Evolutionary conservation across 2,113 vertebrate species (phyloP).

Genomic region (Fregetta grallaria): DNA sequence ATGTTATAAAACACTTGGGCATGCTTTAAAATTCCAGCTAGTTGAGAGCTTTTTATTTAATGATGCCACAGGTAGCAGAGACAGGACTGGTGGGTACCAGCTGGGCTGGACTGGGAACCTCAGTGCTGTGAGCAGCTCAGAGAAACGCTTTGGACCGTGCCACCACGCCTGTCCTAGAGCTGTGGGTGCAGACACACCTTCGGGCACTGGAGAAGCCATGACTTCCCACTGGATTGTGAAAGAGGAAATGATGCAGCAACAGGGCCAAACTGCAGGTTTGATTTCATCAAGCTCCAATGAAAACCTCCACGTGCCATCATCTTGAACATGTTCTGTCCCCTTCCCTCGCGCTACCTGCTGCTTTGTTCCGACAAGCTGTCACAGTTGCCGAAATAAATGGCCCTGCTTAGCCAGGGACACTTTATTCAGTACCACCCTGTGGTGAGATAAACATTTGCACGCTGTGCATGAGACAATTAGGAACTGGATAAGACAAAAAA

Average conservation of each 20-base stretch:
- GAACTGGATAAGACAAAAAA: background rate
- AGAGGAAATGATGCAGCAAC: background rate
- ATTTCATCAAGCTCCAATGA: background rate
- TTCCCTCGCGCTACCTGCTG: fast-evolving
- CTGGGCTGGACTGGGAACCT: background rate
- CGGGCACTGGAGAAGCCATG: fast-evolving
- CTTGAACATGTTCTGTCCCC: background rate
- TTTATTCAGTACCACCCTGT: background rate
- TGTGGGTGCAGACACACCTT: background rate
- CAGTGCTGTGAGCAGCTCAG: background rate
- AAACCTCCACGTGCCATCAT: background rate
- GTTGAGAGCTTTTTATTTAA: background rate
- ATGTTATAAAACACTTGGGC: background rate
- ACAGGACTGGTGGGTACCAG: background rate
- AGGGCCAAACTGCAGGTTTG: background rate
- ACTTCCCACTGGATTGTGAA: background rate
- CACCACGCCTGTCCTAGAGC: background rate
- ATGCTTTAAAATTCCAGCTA: background rate
- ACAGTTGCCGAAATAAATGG: background rate
- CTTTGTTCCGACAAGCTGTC: background rate
- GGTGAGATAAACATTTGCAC: background rate
- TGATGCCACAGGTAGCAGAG: background rate
- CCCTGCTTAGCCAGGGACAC: background rate
- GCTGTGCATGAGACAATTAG: background rate
- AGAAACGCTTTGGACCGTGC: fast-evolving